Evolutionary conservation across 2,797 vertebrate species (phyloP).

Genomic region (Sebastes itinus): DNA sequence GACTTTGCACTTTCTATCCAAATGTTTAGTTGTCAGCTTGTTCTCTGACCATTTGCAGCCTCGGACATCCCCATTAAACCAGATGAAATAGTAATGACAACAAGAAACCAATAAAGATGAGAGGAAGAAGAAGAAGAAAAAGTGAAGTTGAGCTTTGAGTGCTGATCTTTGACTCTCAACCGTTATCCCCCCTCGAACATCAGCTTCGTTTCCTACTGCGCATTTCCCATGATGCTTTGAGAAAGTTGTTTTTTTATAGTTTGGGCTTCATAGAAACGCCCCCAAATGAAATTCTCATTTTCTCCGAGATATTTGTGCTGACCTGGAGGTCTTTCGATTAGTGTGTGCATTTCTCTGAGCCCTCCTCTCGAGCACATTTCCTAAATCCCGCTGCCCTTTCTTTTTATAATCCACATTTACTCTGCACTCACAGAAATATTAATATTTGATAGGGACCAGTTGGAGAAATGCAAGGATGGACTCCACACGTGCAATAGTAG

Average conservation of each 20-base stretch:
- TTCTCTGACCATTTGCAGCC: constrained; percentile 18
- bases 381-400: constrained; percentile 60
- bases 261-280: constrained; percentile 54
- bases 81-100: constrained; percentile 65
- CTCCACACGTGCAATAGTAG: constrained; percentile 48
- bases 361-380: constrained; percentile 46
- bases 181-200: not conserved
- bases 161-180: constrained; percentile 24
- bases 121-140: not conserved
- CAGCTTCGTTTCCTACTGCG: constrained; percentile 25
- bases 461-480: constrained; percentile 62
- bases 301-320: constrained; percentile 74
- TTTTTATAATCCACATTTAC: constrained; percentile 79
- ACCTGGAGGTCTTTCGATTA: constrained; percentile 76
- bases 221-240: constrained; percentile 59
- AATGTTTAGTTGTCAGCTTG: constrained; percentile 3
- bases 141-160: constrained; percentile 31
- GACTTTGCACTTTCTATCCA: constrained; percentile 15
- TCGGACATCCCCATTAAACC: constrained; percentile 35
- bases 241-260: constrained; percentile 34
- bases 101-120: constrained; percentile 53
- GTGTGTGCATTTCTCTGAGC: constrained; percentile 59
- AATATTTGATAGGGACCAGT: constrained; percentile 80
- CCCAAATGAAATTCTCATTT: constrained; percentile 73
- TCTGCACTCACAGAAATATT: constrained; percentile 84